Evolutionary conservation across 2,888 invertebrate species (phyloP).

Genomic region (Sepioteuthis lessoniana): DNA sequence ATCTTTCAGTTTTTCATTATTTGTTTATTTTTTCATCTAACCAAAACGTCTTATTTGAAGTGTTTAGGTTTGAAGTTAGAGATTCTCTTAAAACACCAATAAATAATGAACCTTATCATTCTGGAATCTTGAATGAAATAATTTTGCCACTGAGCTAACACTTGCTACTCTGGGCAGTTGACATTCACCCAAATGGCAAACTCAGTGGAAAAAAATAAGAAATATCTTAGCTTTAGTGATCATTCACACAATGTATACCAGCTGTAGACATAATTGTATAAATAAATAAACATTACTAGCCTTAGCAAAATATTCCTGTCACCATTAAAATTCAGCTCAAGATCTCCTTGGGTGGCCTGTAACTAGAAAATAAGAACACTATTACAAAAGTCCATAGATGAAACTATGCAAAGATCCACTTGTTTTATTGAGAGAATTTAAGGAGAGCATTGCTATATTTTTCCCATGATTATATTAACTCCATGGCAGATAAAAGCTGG

Average conservation of each 20-base stretch:
- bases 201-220: not conserved
- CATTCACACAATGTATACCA: not conserved
- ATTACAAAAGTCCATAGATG: not conserved
- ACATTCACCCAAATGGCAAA: not conserved
- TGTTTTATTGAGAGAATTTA: not conserved
- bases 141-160: not conserved
- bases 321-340: slow-evolving; percentile 21
- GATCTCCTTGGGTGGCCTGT: slow-evolving; percentile 33
- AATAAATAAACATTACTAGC: slow-evolving; percentile 17
- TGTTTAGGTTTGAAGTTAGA: not conserved
- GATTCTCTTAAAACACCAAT: not conserved
- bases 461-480: not conserved
- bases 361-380: not conserved
- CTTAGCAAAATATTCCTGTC: slow-evolving; percentile 23
- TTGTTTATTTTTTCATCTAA: not conserved
- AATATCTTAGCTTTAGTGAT: not conserved
- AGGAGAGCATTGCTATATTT: not conserved
- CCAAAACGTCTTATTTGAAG: not conserved
- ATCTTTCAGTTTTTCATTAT: not conserved
- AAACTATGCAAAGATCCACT: not conserved
- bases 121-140: not conserved
- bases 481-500: not conserved
- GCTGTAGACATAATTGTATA: slow-evolving; percentile 33
- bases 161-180: not conserved
- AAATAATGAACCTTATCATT: not conserved